These are phyloP conservation scores for Galeopterus variegatus DNA, from an alignment of 2,113 vertebrate species.

Conservation along the genomic window DNA sequence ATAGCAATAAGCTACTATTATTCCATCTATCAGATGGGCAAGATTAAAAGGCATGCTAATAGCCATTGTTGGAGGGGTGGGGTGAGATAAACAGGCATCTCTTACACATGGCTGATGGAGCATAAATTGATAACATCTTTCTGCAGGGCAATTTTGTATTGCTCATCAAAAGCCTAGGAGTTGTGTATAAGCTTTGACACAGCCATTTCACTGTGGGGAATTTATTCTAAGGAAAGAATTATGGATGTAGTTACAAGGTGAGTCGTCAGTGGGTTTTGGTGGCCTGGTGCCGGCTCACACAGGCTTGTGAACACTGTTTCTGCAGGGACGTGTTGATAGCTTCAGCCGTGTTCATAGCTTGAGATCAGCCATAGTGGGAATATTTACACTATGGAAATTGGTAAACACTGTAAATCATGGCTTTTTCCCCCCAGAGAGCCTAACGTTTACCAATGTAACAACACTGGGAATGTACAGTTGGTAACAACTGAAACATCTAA, in stretches of 20 bases:
- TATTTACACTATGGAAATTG: neutral
- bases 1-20: neutral
- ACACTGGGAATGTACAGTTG: neutral
- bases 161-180: neutral
- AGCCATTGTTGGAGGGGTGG: neutral
- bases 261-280: accelerated
- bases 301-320: accelerated
- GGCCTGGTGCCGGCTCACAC: neutral
- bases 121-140: neutral
- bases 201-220: neutral
- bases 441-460: neutral
- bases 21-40: neutral
- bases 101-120: neutral
- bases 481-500: neutral
- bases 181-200: neutral
- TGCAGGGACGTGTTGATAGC: accelerated
- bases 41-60: neutral
- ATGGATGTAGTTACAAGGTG: neutral
- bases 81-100: neutral
- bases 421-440: neutral
- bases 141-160: neutral
- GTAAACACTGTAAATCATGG: neutral
- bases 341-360: neutral
- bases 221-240: neutral
- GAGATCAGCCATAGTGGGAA: neutral